Evolutionary conservation across 2,113 vertebrate species (phyloP).

Genomic region (Cygnus atratus): DNA sequence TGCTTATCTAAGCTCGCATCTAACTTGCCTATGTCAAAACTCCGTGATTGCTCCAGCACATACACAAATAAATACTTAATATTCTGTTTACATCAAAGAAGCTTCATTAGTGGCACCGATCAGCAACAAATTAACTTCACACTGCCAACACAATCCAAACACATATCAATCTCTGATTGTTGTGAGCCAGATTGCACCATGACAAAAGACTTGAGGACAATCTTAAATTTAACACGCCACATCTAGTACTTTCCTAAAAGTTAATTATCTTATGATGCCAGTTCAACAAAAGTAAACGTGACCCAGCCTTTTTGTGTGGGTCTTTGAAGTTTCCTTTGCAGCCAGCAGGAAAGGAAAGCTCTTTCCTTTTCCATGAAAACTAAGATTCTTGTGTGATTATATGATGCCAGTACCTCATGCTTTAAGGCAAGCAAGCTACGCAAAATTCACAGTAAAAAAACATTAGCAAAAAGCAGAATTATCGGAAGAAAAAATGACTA

Average conservation of each 20-base stretch:
- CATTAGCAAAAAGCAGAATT: not conserved
- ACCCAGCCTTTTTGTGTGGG: not conserved
- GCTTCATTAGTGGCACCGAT: not conserved
- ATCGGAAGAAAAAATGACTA: not conserved
- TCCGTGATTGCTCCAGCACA: not conserved
- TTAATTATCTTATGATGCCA: not conserved
- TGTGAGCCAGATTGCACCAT: not conserved
- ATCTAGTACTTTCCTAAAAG: not conserved
- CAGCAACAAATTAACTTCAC: conserved; percentile 22
- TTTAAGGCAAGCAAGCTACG: not conserved
- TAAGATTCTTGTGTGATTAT: not conserved
- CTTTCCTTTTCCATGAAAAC: not conserved
- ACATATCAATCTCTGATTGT: not conserved
- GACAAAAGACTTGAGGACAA: not conserved
- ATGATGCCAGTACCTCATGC: not conserved
- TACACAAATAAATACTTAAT: conserved; percentile 40
- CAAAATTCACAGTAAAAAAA: not conserved
- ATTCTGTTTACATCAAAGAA: conserved; percentile 32
- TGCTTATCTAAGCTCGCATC: not conserved
- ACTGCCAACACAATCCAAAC: conserved; percentile 1
- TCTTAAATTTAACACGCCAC: not conserved
- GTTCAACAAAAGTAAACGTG: not conserved
- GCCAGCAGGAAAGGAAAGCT: not conserved
- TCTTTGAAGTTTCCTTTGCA: not conserved
- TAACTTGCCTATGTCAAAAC: not conserved